Conservation (phyloP, 2,113 vertebrate species). For the Thryonomys swinderianus region DNA sequence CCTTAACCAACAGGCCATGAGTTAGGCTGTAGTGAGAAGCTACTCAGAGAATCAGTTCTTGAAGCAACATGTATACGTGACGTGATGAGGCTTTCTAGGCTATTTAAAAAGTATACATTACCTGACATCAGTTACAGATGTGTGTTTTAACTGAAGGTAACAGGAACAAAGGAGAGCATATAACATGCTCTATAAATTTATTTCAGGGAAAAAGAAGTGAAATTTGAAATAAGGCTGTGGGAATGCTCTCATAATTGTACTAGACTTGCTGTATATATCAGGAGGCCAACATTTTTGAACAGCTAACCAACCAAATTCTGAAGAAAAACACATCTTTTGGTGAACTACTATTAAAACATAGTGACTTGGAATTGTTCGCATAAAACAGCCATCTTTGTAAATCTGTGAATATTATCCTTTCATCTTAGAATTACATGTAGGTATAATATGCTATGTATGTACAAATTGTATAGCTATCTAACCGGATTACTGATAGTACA, state of each 20-base stretch:
- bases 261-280: not conserved
- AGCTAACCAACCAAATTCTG: not conserved
- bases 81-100: not conserved
- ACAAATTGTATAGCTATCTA: not conserved
- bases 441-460: not conserved
- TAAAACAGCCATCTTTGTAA: not conserved
- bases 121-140: not conserved
- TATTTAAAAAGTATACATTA: not conserved
- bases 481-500: not conserved
- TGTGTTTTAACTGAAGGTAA: conserved; percentile 48
- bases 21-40: not conserved
- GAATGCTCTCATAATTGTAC: not conserved
- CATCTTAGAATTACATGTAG: not conserved
- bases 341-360: not conserved
- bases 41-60: not conserved
- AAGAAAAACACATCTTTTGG: not conserved
- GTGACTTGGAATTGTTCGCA: not conserved
- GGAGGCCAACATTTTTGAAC: not conserved
- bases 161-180: conserved; percentile 34
- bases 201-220: conserved; percentile 49
- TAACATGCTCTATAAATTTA: conserved; percentile 7
- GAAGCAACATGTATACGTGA: not conserved
- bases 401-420: not conserved
- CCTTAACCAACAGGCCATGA: not conserved
- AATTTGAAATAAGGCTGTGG: conserved; percentile 24